Conservation (phyloP, 1,140 invertebrate species). For the Drosophila suzukii region DNA sequence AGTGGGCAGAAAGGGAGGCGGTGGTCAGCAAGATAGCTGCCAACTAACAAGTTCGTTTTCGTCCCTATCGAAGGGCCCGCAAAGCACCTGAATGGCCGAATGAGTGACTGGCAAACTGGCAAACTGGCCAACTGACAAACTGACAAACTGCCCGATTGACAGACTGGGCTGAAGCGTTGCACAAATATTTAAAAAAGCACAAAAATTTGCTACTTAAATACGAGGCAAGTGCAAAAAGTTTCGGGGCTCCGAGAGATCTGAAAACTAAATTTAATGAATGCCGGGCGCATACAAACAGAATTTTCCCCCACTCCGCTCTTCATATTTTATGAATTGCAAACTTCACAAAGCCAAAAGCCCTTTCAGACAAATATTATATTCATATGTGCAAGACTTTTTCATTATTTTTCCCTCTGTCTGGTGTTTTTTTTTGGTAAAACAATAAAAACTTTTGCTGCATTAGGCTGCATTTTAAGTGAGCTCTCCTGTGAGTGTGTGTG, state of each 20-base stretch:
- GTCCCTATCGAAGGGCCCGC: conserved; percentile 59
- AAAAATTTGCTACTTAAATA: conserved; percentile 78
- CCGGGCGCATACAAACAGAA: conserved; percentile 37
- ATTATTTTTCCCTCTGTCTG: conserved; percentile 35
- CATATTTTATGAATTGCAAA: conserved; percentile 52
- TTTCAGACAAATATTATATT: conserved; percentile 62
- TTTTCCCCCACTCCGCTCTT: conserved; percentile 6
- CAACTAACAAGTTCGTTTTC: conserved; percentile 69
- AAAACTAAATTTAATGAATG: conserved; percentile 79
- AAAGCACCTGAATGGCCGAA: conserved; percentile 36
- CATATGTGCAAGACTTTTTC: conserved; percentile 36
- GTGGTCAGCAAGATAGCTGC: conserved; percentile 60
- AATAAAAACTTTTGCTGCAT: conserved; percentile 72
- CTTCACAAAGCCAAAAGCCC: conserved; percentile 53
- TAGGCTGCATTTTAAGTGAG: conserved; percentile 64
- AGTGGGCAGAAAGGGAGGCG: conserved; percentile 5
- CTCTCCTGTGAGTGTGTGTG: conserved; percentile 5
- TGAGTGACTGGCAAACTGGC: conserved; percentile 40
- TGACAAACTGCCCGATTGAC: conserved; percentile 54
- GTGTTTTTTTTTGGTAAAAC: conserved; percentile 46
- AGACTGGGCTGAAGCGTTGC: conserved; percentile 58
- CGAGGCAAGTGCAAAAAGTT: conserved; percentile 59
- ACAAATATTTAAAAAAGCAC: conserved; percentile 79
- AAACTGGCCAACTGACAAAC: conserved; percentile 42
- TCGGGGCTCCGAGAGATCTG: conserved; percentile 38